phyloP scores from a whole-genome alignment of 2,888 invertebrate species.

The Platerodrilus igneus region DNA sequence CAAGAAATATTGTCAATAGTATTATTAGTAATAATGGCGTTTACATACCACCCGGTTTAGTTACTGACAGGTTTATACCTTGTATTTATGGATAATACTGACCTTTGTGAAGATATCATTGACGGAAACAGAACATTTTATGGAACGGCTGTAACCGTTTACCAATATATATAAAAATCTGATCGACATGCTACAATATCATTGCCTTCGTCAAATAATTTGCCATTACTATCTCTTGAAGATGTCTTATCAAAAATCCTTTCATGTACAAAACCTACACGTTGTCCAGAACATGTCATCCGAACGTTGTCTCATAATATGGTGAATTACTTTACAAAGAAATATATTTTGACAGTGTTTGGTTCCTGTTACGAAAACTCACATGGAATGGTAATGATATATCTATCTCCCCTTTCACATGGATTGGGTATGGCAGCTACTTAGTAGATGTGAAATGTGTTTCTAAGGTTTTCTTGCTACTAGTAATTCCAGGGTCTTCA shows the following conservation, averaged over 20 bases:
- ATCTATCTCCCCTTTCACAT: slow-evolving; percentile 4
- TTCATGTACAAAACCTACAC: slow-evolving; percentile 3
- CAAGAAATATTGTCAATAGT: too few relatives aligned
- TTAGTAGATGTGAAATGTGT: slow-evolving; percentile 1
- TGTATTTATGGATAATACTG: slow-evolving; percentile 7
- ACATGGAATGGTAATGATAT: neutral
- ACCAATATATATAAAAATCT: slow-evolving; percentile 5
- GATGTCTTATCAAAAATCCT: slow-evolving; percentile 2
- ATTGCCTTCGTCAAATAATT: slow-evolving; percentile 4
- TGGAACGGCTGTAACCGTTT: slow-evolving; percentile 7
- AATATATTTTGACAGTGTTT: neutral
- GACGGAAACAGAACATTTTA: too few relatives aligned
- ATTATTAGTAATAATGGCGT: slow-evolving; percentile 10
- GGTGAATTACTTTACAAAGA: neutral
- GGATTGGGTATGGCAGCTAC: slow-evolving; percentile 5
- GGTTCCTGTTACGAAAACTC: slow-evolving; percentile 5
- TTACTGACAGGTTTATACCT: slow-evolving; percentile 7
- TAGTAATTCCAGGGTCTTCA: neutral
- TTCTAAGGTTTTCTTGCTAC: neutral
- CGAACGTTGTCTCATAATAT: neutral
- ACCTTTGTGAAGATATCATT: slow-evolving; percentile 7
- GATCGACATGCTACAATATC: slow-evolving; percentile 3
- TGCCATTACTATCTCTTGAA: slow-evolving; percentile 4
- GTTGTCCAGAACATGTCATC: slow-evolving; percentile 2
- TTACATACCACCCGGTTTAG: slow-evolving; percentile 1